phyloP scores from a whole-genome alignment of 1,140 invertebrate genomes.

The Palaemon carinicauda region DNA sequence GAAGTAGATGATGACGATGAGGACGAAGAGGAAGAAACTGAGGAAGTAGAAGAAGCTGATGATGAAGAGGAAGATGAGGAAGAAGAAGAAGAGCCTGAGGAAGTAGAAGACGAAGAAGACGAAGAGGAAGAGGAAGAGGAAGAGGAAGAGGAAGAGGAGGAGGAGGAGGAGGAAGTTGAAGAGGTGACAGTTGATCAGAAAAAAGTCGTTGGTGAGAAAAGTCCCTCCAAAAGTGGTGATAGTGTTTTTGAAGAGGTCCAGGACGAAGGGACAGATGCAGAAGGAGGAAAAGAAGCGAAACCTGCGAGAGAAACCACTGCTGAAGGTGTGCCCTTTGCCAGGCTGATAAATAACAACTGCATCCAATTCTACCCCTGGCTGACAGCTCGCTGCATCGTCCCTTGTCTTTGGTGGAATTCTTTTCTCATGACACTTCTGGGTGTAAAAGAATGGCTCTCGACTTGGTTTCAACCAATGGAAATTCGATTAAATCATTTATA shows the following conservation, averaged over 20 bases:
- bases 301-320: no score
- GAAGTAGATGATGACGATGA: background rate
- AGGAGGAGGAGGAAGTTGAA: background rate
- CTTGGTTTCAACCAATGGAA: no score
- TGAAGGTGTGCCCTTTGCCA: no score
- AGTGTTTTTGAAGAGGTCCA: background rate
- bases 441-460: no score
- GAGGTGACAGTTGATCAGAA: background rate
- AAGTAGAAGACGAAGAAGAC: background rate
- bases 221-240: background rate
- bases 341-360: no score
- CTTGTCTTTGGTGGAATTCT: no score
- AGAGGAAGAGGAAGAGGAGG: background rate
- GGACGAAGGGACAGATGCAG: background rate
- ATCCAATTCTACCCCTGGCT: no score
- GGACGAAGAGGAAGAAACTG: background rate
- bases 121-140: background rate
- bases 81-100: background rate
- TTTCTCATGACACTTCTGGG: no score
- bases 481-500: no score
- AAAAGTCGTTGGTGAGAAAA: background rate
- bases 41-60: background rate
- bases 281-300: background rate
- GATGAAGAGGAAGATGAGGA: background rate
- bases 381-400: no score